phyloP scores from a whole-genome alignment of 2,888 invertebrate species.

The Lithophane semibrunnea region DNA sequence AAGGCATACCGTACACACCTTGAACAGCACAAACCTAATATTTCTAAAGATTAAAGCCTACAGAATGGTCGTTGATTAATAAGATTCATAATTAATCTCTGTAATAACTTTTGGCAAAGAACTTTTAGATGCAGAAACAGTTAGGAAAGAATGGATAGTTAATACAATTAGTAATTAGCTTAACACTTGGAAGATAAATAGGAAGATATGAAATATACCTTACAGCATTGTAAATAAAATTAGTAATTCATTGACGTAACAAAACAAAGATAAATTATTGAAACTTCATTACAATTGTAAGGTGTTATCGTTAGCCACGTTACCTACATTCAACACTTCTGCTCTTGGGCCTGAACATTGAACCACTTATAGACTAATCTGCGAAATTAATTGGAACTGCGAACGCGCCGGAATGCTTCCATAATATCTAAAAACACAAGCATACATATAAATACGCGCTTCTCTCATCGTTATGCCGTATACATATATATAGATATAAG shows the following conservation, averaged over 20 bases:
- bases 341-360: constrained; percentile 47
- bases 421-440: constrained; percentile 85
- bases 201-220: neutral
- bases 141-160: neutral
- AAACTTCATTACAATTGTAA: constrained; percentile 2
- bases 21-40: neutral
- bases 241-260: neutral
- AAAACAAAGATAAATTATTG: constrained; percentile 9
- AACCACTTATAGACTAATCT: constrained; percentile 69
- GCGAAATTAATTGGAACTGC: constrained; percentile 82
- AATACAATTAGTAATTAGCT: neutral
- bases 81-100: neutral
- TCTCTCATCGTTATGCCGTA: constrained; percentile 87
- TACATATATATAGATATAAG: constrained; percentile 88
- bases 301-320: neutral
- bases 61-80: accelerated
- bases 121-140: neutral
- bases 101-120: neutral
- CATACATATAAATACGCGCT: constrained; percentile 85
- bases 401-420: constrained; percentile 79
- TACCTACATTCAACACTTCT: constrained; percentile 21
- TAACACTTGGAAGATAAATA: neutral
- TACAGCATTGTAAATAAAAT: neutral
- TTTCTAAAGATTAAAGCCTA: neutral
- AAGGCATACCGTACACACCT: neutral